phyloP scores from a whole-genome alignment of 2,888 invertebrate species.

The Formica aserva region DNA sequence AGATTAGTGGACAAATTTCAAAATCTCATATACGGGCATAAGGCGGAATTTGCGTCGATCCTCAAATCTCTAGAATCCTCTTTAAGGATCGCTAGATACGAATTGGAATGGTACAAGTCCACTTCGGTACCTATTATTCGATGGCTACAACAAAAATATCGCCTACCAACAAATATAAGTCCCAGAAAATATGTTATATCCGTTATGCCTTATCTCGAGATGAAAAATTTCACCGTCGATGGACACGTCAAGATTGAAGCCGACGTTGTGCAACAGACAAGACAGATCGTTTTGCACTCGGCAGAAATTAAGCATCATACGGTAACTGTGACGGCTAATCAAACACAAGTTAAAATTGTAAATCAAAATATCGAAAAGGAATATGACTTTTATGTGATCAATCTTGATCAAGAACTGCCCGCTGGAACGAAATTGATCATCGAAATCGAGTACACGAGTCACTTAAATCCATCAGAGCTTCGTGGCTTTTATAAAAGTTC shows the following conservation, averaged over 20 bases:
- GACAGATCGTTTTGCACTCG: slow-evolving; percentile 74
- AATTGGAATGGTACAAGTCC: slow-evolving; percentile 73
- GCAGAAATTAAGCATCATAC: slow-evolving; percentile 31
- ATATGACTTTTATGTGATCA: slow-evolving; percentile 87
- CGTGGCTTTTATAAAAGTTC: slow-evolving; percentile 89
- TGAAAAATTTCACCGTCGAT: slow-evolving; percentile 79
- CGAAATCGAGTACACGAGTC: slow-evolving; percentile 87
- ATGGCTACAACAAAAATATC: slow-evolving; percentile 82
- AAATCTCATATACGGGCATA: slow-evolving; percentile 62
- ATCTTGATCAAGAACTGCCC: slow-evolving; percentile 84
- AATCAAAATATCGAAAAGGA: slow-evolving; percentile 31
- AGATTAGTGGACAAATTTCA: slow-evolving; percentile 69
- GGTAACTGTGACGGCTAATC: background rate
- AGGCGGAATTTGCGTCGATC: slow-evolving; percentile 56
- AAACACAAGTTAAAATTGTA: fast-evolving
- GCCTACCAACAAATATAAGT: slow-evolving; percentile 87
- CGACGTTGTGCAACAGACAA: slow-evolving; percentile 58
- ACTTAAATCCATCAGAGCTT: slow-evolving; percentile 87
- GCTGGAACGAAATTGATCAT: slow-evolving; percentile 86
- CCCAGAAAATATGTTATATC: slow-evolving; percentile 87
- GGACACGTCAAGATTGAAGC: slow-evolving; percentile 76
- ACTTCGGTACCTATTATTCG: slow-evolving; percentile 53
- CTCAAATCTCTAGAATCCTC: slow-evolving; percentile 61
- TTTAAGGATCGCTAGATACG: slow-evolving; percentile 73
- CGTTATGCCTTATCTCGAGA: slow-evolving; percentile 86